Percentiles rank a stretch among this genome's conserved stretches.
These are phyloP conservation scores for Mellivora capensis DNA, from an alignment of 2,113 vertebrate genomes.

Conservation along the genomic window DNA sequence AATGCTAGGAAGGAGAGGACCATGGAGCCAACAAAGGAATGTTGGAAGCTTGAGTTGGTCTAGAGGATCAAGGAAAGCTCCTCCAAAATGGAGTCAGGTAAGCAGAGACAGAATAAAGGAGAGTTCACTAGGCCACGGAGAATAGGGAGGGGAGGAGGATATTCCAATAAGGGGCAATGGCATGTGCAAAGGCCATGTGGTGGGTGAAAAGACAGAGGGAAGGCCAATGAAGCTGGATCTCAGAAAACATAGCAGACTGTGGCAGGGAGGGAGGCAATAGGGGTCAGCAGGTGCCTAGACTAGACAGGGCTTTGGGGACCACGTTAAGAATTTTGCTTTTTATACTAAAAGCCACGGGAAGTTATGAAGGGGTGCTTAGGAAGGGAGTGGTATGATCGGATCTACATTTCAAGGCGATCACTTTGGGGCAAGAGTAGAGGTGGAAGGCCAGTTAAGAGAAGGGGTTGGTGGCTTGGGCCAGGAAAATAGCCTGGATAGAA, in stretches of 20 bases:
- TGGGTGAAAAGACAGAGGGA: background rate
- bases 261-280: background rate
- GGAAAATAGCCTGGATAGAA: background rate
- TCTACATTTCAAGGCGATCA: background rate
- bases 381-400: background rate
- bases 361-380: background rate
- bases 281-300: background rate
- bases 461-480: background rate
- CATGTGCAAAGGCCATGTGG: background rate
- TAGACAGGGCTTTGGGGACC: background rate
- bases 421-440: background rate
- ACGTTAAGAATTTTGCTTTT: background rate
- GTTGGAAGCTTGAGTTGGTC: background rate
- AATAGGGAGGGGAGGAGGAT: background rate
- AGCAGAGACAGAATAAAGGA: background rate
- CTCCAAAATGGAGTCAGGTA: background rate
- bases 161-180: background rate
- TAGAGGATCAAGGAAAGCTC: background rate
- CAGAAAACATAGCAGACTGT: background rate
- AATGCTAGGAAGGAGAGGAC: background rate
- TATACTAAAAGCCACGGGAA: background rate
- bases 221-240: background rate
- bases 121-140: background rate
- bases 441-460: background rate
- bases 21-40: accelerated